A percentile compares a stretch with the other conserved stretches of the same genome.
Conservation (phyloP, 2,888 invertebrate species). For the Cantharis nigra region DNA sequence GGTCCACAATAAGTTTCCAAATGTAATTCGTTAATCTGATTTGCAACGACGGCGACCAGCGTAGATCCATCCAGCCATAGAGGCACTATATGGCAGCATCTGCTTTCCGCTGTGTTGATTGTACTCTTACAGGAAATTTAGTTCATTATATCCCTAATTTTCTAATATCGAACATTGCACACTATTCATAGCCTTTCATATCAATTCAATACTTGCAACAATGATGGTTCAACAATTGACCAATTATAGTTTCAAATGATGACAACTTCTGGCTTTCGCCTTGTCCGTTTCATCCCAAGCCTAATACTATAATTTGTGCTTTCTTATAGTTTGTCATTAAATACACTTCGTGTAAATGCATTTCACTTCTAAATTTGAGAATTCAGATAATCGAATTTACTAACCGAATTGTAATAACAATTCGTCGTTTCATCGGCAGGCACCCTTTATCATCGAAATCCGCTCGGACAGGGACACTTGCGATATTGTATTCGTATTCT, state of each 20-base stretch:
- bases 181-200: constrained; percentile 7
- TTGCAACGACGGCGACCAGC: constrained; percentile 23
- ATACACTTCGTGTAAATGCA: constrained; percentile 31
- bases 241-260: not conserved
- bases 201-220: not conserved
- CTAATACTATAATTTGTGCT: not conserved
- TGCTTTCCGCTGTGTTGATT: constrained; percentile 23
- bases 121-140: constrained; percentile 17
- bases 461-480: constrained; percentile 11
- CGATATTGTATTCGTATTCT: constrained; percentile 27
- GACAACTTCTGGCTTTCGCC: not conserved
- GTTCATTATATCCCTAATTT: constrained; percentile 22
- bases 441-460: constrained; percentile 10
- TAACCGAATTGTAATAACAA: constrained; percentile 32
- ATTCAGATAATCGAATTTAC: constrained; percentile 36
- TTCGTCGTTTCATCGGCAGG: constrained; percentile 25
- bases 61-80: constrained; percentile 12
- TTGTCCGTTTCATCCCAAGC: not conserved
- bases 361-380: constrained; percentile 32
- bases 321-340: constrained; percentile 13
- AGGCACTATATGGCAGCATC: constrained; percentile 19
- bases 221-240: not conserved
- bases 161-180: constrained; percentile 12
- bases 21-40: constrained; percentile 34
- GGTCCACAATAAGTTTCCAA: constrained; percentile 27